Evolutionary conservation across 2,113 vertebrate species (phyloP).

Genomic region (Aphelocoma coerulescens): DNA sequence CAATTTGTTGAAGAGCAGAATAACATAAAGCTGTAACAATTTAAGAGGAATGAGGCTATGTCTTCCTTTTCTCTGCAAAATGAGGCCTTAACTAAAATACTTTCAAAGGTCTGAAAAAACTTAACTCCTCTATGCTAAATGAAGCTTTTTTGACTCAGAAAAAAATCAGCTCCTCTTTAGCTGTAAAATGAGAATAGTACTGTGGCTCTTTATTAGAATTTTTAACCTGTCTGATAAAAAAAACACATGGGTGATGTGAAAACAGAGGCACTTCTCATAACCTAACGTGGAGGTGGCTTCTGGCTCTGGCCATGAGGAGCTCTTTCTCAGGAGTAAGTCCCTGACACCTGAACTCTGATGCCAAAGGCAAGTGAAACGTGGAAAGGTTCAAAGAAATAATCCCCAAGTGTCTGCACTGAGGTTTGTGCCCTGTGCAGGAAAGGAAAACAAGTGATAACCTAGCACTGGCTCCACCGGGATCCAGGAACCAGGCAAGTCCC

Average conservation of each 20-base stretch:
- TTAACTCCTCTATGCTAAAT: background rate
- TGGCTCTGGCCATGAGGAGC: background rate
- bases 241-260: background rate
- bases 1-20: background rate
- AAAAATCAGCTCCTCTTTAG: background rate
- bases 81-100: background rate
- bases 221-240: background rate
- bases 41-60: background rate
- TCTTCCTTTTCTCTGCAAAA: background rate
- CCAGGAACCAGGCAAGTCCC: background rate
- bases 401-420: background rate
- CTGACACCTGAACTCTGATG: background rate
- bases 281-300: accelerated
- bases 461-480: background rate
- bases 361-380: background rate
- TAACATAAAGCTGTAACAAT: background rate
- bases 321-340: background rate
- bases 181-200: background rate
- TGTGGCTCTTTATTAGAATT: background rate
- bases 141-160: background rate
- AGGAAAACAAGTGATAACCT: background rate
- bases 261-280: background rate
- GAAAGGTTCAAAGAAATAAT: background rate
- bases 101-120: background rate
- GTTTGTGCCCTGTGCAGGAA: background rate